Evolutionary conservation across 2,113 vertebrate species (phyloP).

Genomic region (Alligator mississippiensis): DNA sequence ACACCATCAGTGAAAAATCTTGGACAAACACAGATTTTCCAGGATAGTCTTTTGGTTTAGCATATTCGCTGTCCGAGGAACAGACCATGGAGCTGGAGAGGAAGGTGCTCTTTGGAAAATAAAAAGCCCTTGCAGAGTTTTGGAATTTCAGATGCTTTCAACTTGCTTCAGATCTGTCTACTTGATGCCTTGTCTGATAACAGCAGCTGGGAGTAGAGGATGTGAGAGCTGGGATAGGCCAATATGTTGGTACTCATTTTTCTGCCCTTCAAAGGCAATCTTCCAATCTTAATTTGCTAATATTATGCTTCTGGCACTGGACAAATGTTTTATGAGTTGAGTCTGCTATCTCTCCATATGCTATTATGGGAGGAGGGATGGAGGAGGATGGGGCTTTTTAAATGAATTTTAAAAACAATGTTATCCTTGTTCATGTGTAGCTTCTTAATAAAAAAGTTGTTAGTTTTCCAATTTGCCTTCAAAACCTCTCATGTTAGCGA

Average conservation of each 20-base stretch:
- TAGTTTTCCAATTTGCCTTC: conserved; percentile 29
- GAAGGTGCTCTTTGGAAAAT: conserved; percentile 15
- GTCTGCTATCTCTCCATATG: not conserved
- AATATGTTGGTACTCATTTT: conserved; percentile 39
- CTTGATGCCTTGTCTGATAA: not conserved
- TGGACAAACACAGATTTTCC: not conserved
- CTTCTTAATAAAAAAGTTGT: conserved; percentile 24
- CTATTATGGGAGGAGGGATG: not conserved
- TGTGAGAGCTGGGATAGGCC: not conserved
- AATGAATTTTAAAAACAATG: too few species aligned
- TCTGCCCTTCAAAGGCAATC: conserved; percentile 28
- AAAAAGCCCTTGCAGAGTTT: not conserved
- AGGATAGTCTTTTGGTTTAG: conserved; percentile 15
- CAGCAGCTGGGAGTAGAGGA: not conserved
- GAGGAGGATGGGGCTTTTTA: conserved; percentile 26
- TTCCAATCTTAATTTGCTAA: conserved; percentile 23
- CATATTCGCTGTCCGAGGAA: not conserved
- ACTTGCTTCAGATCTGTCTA: not conserved
- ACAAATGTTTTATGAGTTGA: not conserved
- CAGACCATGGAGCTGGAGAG: not conserved
- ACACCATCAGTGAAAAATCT: not conserved
- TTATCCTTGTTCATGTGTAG: conserved; percentile 6
- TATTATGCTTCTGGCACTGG: not conserved
- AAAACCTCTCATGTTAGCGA: not conserved
- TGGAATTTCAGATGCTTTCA: not conserved